A percentile compares a stretch with the other conserved stretches of the same genome.
phyloP scores from a whole-genome alignment of 2,888 invertebrate species.

The Tipula confusa region DNA sequence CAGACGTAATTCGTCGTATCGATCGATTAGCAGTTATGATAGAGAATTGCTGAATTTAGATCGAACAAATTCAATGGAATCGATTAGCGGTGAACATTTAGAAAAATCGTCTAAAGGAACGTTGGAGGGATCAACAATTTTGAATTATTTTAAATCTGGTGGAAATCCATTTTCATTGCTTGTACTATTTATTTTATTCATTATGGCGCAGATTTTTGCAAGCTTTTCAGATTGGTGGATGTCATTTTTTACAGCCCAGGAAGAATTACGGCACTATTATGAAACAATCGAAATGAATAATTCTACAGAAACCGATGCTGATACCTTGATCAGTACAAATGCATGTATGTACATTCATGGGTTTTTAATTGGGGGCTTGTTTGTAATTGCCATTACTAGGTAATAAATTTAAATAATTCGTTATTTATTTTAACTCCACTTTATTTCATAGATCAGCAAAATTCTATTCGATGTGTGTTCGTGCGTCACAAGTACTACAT shows the following conservation, averaged over 20 bases:
- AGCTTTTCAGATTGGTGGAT: conserved; percentile 67
- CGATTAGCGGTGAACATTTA: conserved; percentile 33
- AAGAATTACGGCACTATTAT: conserved; percentile 38
- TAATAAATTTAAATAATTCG: neutral
- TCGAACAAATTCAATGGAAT: conserved; percentile 39
- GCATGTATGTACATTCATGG: conserved; percentile 61
- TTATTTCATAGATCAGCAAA: conserved; percentile 59
- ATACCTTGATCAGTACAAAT: conserved; percentile 40
- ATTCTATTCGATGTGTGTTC: conserved; percentile 60
- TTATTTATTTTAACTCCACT: neutral
- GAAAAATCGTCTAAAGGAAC: conserved; percentile 51
- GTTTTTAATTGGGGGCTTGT: conserved; percentile 51
- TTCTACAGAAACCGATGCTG: neutral
- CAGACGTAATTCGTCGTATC: conserved; percentile 40
- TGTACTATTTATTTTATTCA: conserved; percentile 50
- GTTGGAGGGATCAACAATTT: conserved; percentile 48
- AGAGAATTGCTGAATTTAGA: conserved; percentile 40
- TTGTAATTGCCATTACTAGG: conserved; percentile 54
- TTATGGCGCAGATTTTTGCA: conserved; percentile 57
- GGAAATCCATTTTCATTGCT: conserved; percentile 51
- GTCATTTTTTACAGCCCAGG: conserved; percentile 53
- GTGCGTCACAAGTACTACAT: conserved; percentile 68
- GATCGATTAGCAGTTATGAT: neutral
- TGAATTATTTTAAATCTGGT: conserved; percentile 54
- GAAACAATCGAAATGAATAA: neutral